These are phyloP conservation scores for Lordiphosa andalusiaca DNA, from an alignment of 2,888 invertebrate genomes.

Conservation along the genomic window DNA sequence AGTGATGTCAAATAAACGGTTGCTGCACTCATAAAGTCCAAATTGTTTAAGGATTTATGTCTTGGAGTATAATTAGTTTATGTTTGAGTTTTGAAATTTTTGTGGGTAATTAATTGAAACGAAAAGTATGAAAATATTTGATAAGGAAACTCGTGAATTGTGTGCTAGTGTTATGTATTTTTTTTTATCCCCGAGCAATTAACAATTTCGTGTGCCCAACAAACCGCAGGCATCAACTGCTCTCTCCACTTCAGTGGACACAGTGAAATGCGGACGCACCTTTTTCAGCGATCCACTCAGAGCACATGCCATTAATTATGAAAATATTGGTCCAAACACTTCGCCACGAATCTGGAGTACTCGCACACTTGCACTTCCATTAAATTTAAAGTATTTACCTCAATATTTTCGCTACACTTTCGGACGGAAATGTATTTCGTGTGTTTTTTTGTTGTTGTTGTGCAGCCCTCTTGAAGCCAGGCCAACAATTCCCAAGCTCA, in stretches of 20 bases:
- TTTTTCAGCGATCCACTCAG: constrained; percentile 26
- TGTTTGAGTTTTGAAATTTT: constrained; percentile 1
- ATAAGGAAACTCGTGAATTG: too few species aligned
- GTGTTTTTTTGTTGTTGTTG: not conserved
- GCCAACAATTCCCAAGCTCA: constrained; percentile 31
- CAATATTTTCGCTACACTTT: constrained; percentile 70
- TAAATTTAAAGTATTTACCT: constrained; percentile 69
- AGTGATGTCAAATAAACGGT: constrained; percentile 15
- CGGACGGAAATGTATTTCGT: constrained; percentile 49
- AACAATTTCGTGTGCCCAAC: too few species aligned
- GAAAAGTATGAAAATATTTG: not conserved
- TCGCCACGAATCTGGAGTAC: constrained; percentile 24
- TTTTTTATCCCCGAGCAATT: too few species aligned
- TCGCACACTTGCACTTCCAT: constrained; percentile 52
- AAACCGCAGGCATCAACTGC: too few species aligned
- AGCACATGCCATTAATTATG: constrained; percentile 66
- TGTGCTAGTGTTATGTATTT: too few species aligned
- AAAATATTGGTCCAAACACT: constrained; percentile 73
- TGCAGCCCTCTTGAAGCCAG: constrained; percentile 14
- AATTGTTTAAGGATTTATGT: not conserved
- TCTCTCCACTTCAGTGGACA: too few species aligned
- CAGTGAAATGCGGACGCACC: too few species aligned
- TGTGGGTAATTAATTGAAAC: constrained; percentile 2
- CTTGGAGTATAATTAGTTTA: not conserved
- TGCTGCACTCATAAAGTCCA: constrained; percentile 1